Conservation (phyloP, 1,140 invertebrate genomes). For the Polypedilum pembai region DNA sequence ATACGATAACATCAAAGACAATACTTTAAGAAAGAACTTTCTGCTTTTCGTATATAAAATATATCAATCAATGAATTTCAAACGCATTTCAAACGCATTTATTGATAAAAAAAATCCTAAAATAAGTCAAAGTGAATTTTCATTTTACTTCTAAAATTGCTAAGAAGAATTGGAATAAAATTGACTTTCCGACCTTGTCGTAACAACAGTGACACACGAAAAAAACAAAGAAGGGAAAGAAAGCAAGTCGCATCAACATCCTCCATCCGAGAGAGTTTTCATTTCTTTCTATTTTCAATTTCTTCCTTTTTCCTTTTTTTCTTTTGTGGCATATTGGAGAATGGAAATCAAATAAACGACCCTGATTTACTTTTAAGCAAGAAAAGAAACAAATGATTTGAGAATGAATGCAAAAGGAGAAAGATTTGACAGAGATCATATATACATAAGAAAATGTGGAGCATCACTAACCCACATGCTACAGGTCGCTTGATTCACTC, state of each 20-base stretch:
- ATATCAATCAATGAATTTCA: too few species aligned
- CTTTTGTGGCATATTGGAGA: constrained; percentile 3
- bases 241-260: not conserved
- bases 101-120: too few species aligned
- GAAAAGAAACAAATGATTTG: constrained; percentile 25
- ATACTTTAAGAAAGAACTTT: too few species aligned
- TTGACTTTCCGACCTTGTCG: constrained; percentile 5
- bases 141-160: too few species aligned
- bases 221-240: not conserved
- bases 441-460: not conserved
- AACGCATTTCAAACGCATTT: too few species aligned
- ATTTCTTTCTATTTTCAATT: not conserved
- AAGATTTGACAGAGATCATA: not conserved
- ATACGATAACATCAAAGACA: not conserved
- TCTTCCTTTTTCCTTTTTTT: not conserved
- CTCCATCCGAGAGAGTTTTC: not conserved
- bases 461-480: constrained; percentile 20
- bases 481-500: not conserved
- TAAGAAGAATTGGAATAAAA: not conserved
- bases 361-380: not conserved
- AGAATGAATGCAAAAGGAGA: not conserved
- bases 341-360: constrained; percentile 10
- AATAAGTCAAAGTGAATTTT: too few species aligned
- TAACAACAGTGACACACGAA: not conserved
- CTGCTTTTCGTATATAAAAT: too few species aligned